Base-by-base conservation (phyloP, 2,797 vertebrate genomes). In the Ammospiza maritima region DNA sequence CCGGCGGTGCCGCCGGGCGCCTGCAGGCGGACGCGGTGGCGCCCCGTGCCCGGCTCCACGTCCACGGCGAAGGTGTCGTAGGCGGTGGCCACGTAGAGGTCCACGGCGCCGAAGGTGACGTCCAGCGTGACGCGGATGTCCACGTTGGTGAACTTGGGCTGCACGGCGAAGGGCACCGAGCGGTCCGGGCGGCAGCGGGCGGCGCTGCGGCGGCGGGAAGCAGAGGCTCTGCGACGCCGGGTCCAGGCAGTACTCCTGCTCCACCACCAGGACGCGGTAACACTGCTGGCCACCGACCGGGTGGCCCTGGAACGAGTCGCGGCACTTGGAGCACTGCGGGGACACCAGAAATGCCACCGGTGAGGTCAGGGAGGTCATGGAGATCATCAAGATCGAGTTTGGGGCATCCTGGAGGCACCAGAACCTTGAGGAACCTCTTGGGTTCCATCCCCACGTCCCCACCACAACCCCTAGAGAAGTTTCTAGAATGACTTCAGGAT, bases 281-380 rank as follows among this genome's bases (percentile, higher is more conserved):
- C 66, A 69, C 66, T 38, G 66, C 66, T 69, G 66, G 1, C 66
- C 66, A 1, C 47, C 47, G 0, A 69, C 26, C 0, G 66, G 66
- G 34, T 69, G 66, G 26, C 66, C 66, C 19, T 69, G 65, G 65
- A 67, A 67, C 3, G 65, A 67, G 65, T 50, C 65, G 19, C 65
- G 65, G 65, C 65, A 67, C 65, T 67, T 67, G 65, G 65, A 50
- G 65, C 65, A 67, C 65, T 67, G 65, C 0, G 64, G 64, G 64
- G 45, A 27, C 30, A 47, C 0, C 15, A 0, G 5, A 7, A 5
- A 1, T 2, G 61, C 1, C 29, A 1, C 1, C 3, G 29, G 11
- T 6, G 4, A 4, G 13, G 29, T 62, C 18, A 1, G 2, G 45
- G 45, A 21, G 20, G 5, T 45, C 19, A 10, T 42, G 6, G 42